A percentile compares a stretch with the other conserved stretches of the same genome.
These are phyloP conservation scores for Rhabdomys dilectus DNA, from an alignment of 2,113 vertebrate species.

Conservation along the genomic window DNA sequence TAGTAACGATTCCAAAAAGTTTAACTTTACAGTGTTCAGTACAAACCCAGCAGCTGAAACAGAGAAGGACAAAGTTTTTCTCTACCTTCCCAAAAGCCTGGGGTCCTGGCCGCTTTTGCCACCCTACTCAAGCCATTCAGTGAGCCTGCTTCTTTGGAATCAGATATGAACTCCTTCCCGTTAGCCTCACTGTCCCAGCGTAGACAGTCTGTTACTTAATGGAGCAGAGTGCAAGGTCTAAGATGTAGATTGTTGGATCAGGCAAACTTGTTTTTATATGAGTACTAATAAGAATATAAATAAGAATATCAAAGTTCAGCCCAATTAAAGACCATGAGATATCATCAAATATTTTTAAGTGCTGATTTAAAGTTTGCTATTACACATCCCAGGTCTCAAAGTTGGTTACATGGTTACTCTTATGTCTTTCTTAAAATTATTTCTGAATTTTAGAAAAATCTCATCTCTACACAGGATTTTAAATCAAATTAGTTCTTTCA, in stretches of 20 bases:
- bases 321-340: conserved; percentile 57
- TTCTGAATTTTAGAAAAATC: conserved; percentile 48
- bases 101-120: neutral
- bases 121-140: neutral
- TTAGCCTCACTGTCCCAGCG: neutral
- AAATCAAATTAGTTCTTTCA: conserved; percentile 55
- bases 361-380: conserved; percentile 57
- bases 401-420: neutral
- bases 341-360: conserved; percentile 66
- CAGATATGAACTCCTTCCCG: neutral
- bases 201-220: conserved; percentile 36
- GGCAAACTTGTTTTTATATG: conserved; percentile 74
- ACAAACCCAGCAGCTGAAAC: conserved; percentile 81
- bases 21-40: conserved; percentile 86
- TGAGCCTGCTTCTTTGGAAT: neutral
- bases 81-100: neutral
- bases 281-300: conserved; percentile 71
- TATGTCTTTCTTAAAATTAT: conserved; percentile 64
- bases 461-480: conserved; percentile 49
- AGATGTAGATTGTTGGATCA: conserved; percentile 51
- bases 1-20: conserved; percentile 87
- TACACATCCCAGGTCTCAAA: conserved; percentile 62
- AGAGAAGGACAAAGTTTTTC: conserved; percentile 70
- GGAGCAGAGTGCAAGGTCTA: conserved; percentile 57
- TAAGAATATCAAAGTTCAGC: conserved; percentile 70